Evolutionary conservation across 2,888 invertebrate species (phyloP), one percentile per base, ranked within the genome.

Genomic region (Bellardia bayeri): DNA sequence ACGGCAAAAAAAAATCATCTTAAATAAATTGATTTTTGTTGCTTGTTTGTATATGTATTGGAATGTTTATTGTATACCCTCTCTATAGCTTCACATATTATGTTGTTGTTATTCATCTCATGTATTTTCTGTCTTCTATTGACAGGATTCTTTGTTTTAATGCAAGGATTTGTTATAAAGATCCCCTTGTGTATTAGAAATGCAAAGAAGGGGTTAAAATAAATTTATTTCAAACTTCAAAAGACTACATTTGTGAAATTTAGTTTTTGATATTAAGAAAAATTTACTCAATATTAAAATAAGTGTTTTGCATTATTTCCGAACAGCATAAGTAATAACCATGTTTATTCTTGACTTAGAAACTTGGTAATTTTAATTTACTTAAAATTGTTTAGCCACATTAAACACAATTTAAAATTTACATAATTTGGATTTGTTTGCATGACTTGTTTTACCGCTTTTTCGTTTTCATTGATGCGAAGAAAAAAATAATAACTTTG

Each of bases 31-130:
- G 14, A n/a, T n/a, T 51, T 14, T 56, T 61, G 56, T 56, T 23
- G 56, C 23, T 56, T 56, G 9, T 56, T 23, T 56, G 23, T 11
- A 56, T 56, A 23, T 56, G 56, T 23, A 8, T 45, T 13, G 11
- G 45, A 13, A 13, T 13, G 45, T 13, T 11, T 2, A 23, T 23
- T 23, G 5, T 37, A 37, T 56, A 23, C 23, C 23, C 56, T 16
- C 23, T 11, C 7, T 56, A 2, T 45, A 45, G 1, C 13, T 13
- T 45, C 13, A 45, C 45, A 45, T 1, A 45, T 64, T 64, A 64
- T n/a, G 16, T 40, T 64, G 40, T 64, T 40, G 11, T 30, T 64
- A 64, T 64, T 64, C 63, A 64, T 40, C 63, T 40, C 63, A 64
- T 40, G 63, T 40, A n/a, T 64, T 63, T 45, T 37, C 8, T 11